A percentile compares a stretch with the other conserved stretches of the same genome.
Conservation (phyloP, 2,113 vertebrate genomes). For the Equus quagga region DNA sequence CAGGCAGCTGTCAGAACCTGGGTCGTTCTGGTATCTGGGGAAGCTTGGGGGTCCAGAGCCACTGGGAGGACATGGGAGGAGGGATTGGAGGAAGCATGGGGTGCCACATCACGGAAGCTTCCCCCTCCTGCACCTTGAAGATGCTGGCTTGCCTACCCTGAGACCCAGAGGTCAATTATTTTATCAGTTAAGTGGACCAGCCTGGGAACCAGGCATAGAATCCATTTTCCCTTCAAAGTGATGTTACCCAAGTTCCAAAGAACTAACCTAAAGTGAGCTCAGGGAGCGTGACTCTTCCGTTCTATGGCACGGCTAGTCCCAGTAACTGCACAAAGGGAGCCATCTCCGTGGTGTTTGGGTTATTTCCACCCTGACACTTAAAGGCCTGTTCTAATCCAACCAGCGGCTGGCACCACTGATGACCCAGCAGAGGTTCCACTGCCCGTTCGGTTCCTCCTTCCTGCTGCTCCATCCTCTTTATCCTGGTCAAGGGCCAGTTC, state of each 20-base stretch:
- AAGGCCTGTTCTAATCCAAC: background rate
- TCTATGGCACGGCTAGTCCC: background rate
- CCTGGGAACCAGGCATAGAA: background rate
- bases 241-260: background rate
- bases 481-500: background rate
- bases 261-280: background rate
- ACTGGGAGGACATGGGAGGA: background rate
- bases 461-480: background rate
- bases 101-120: background rate
- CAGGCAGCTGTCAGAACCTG: background rate
- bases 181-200: background rate
- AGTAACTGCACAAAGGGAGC: background rate
- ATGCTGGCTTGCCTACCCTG: background rate
- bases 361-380: background rate
- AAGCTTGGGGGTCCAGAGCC: background rate
- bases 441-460: background rate
- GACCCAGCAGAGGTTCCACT: background rate
- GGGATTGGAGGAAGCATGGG: background rate
- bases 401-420: background rate
- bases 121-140: background rate
- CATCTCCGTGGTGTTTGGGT: background rate
- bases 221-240: background rate
- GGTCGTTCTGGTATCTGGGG: background rate
- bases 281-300: background rate
- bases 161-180: background rate